Conservation (phyloP, 2,888 invertebrate genomes). For the Euproctis similis region DNA sequence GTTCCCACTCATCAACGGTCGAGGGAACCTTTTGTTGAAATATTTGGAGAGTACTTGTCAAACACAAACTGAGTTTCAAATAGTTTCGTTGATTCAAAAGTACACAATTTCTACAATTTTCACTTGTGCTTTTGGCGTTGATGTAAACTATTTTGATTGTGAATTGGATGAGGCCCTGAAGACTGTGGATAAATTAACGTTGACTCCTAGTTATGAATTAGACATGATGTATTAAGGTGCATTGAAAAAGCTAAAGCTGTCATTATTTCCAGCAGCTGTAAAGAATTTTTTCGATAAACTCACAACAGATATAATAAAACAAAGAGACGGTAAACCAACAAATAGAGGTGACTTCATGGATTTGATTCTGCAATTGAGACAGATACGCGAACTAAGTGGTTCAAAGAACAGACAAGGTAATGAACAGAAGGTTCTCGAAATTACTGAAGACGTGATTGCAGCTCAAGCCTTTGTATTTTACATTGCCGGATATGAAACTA, state of each 20-base stretch:
- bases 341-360: constrained; percentile 44
- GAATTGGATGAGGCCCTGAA: constrained; percentile 1
- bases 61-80: not conserved
- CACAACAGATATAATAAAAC: constrained; percentile 22
- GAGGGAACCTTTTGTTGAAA: constrained; percentile 29
- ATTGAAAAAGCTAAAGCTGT: constrained; percentile 28
- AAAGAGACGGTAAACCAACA: constrained; percentile 33
- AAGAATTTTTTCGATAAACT: constrained; percentile 28
- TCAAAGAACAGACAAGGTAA: constrained; percentile 11
- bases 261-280: constrained; percentile 27
- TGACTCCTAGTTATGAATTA: constrained; percentile 23
- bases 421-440: constrained; percentile 10
- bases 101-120: constrained; percentile 1
- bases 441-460: constrained; percentile 38
- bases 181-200: constrained; percentile 15
- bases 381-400: constrained; percentile 25
- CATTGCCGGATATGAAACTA: constrained; percentile 59
- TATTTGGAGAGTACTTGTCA: constrained; percentile 18
- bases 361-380: constrained; percentile 35
- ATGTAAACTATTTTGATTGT: not conserved
- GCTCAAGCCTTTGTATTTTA: constrained; percentile 57
- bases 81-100: not conserved
- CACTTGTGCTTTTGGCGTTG: constrained; percentile 1
- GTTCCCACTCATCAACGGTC: constrained; percentile 36
- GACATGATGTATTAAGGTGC: constrained; percentile 40